These are phyloP conservation scores for Dioctria linearis DNA, from an alignment of 2,888 invertebrate genomes.

Conservation along the genomic window DNA sequence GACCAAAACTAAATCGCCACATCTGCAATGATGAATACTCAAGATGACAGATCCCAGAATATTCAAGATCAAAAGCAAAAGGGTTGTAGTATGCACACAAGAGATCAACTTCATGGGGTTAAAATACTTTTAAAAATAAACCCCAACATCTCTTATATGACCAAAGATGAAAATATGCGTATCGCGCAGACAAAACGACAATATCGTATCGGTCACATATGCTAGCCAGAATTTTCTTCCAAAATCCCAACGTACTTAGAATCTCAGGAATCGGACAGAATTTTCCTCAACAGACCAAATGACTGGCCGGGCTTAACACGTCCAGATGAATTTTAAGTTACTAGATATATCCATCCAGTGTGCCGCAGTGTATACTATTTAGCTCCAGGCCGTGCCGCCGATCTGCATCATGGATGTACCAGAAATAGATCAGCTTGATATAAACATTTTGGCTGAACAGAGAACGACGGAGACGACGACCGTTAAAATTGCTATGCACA, in stretches of 20 bases:
- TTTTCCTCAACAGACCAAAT: constrained; percentile 10
- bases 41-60: constrained; percentile 19
- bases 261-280: not conserved
- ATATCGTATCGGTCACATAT: constrained; percentile 31
- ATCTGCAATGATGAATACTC: constrained; percentile 38
- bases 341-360: constrained; percentile 1
- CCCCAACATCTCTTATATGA: not conserved
- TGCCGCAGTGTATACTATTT: not conserved
- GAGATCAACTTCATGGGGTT: not conserved
- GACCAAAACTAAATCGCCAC: constrained; percentile 24
- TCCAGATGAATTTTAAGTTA: not conserved
- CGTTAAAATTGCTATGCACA: not conserved
- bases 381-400: constrained; percentile 30
- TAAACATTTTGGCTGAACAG: constrained; percentile 40
- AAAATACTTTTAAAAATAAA: constrained; percentile 37
- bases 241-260: constrained; percentile 27
- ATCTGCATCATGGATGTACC: not conserved
- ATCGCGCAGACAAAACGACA: not conserved
- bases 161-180: constrained; percentile 4
- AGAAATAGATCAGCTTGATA: constrained; percentile 27
- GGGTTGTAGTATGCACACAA: constrained; percentile 8
- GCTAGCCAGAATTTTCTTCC: constrained; percentile 44
- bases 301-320: constrained; percentile 10
- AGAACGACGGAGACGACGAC: not conserved
- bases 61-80: not conserved